These are phyloP conservation scores for Phrynocephalus forsythii DNA, from an alignment of 2,797 vertebrate genomes.

Conservation along the genomic window DNA sequence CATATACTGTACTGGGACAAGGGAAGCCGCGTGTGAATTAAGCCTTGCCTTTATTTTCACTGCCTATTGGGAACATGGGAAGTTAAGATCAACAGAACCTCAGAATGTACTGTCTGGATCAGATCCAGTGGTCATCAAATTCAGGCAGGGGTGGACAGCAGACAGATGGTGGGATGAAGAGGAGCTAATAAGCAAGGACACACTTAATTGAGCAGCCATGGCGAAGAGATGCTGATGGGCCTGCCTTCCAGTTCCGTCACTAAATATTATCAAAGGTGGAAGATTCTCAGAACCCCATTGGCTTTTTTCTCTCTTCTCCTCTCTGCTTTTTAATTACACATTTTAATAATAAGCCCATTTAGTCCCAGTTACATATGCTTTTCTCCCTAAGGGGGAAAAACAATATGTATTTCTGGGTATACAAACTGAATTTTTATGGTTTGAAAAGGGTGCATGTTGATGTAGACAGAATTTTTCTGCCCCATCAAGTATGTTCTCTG, in stretches of 20 bases:
- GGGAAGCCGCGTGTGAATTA: not conserved
- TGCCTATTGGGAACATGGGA: not conserved
- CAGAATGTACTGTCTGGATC: not conserved
- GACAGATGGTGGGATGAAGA: not conserved
- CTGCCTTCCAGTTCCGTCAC: not conserved
- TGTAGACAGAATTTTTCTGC: too few species aligned
- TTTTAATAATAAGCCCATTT: too few species aligned
- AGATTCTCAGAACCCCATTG: too few species aligned
- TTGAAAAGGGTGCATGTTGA: too few species aligned
- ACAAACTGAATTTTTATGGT: too few species aligned
- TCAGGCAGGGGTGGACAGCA: not conserved
- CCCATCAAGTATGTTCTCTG: too few species aligned
- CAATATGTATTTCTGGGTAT: too few species aligned
- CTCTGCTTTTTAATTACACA: too few species aligned
- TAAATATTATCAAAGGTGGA: not conserved
- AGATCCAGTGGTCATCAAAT: not conserved
- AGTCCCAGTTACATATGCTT: too few species aligned
- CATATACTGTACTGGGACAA: not conserved
- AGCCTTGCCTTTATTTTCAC: not conserved
- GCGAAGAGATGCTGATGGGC: not conserved
- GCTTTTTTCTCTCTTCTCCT: too few species aligned
- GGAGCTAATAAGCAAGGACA: not conserved
- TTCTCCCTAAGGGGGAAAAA: too few species aligned
- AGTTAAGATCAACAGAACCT: not conserved
- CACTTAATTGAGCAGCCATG: not conserved